A percentile compares a stretch with the other conserved stretches of the same genome.
Conservation (phyloP, 2,113 vertebrate species). For the Salvelinus namaycush region DNA sequence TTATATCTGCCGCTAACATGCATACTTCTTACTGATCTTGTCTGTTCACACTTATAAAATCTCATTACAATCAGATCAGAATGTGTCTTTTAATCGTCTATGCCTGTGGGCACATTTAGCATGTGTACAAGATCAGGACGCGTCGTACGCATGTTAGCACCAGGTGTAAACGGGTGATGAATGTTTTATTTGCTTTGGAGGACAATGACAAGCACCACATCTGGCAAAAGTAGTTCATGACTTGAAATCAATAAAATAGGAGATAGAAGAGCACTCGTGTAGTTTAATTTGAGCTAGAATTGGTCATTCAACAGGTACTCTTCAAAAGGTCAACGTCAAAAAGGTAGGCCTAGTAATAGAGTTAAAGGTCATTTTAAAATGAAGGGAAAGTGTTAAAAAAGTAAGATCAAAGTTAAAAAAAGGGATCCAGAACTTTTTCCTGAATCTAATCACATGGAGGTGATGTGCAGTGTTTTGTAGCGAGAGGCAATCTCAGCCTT, state of each 20-base stretch:
- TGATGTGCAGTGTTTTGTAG: not conserved
- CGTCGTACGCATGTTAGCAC: too few species aligned
- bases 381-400: not conserved
- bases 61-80: too few species aligned
- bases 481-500: not conserved
- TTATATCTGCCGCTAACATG: too few species aligned
- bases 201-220: not conserved
- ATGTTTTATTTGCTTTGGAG: not conserved
- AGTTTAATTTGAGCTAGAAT: not conserved
- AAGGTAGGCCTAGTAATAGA: not conserved
- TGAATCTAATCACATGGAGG: not conserved
- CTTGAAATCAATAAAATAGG: not conserved
- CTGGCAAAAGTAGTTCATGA: too few species aligned
- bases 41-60: too few species aligned
- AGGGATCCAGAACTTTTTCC: not conserved
- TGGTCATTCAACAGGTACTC: not conserved
- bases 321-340: not conserved
- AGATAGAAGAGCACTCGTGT: not conserved
- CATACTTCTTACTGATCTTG: too few species aligned
- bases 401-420: too few species aligned
- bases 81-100: too few species aligned
- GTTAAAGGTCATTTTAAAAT: not conserved
- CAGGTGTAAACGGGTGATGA: too few species aligned
- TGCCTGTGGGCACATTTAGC: too few species aligned
- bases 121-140: too few species aligned